Conservation (phyloP, 2,888 invertebrate species). For the Eupithecia pulchellata region DNA sequence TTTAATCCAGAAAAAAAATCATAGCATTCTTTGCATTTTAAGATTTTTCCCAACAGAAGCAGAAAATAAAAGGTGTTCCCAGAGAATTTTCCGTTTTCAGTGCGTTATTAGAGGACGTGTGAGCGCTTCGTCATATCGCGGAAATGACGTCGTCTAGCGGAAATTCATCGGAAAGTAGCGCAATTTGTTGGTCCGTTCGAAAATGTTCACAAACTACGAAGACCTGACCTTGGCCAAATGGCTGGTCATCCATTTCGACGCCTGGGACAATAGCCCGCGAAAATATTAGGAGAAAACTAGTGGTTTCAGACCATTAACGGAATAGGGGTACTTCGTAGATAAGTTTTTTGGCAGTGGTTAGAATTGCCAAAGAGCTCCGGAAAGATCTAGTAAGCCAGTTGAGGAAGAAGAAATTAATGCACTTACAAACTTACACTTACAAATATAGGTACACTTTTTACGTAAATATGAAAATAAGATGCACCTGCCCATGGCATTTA, state of each 20-base stretch:
- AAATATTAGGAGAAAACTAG: constrained; percentile 22
- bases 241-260: constrained; percentile 31
- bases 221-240: constrained; percentile 46
- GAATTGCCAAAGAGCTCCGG: not conserved
- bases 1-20: no score
- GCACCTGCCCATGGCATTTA: no score
- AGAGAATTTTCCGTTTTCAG: not conserved
- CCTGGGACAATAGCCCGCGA: constrained; percentile 29
- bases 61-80: not conserved
- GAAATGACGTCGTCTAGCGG: constrained; percentile 70
- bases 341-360: not conserved
- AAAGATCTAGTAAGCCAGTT: constrained; percentile 11
- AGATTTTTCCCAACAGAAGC: not conserved
- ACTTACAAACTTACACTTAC: no score
- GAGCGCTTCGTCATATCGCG: constrained; percentile 69
- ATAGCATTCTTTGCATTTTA: no score
- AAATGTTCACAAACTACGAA: constrained; percentile 69
- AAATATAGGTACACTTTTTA: no score
- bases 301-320: constrained; percentile 25
- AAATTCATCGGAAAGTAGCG: constrained; percentile 71
- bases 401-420: not conserved
- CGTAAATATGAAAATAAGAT: no score
- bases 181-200: constrained; percentile 69
- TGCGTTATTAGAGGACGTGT: constrained; percentile 47
- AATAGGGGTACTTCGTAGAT: constrained; percentile 16